Evolutionary conservation across 2,888 invertebrate genomes (phyloP), one percentile per base, ranked within the genome.

Genomic region (Adelphocoris suturalis): DNA sequence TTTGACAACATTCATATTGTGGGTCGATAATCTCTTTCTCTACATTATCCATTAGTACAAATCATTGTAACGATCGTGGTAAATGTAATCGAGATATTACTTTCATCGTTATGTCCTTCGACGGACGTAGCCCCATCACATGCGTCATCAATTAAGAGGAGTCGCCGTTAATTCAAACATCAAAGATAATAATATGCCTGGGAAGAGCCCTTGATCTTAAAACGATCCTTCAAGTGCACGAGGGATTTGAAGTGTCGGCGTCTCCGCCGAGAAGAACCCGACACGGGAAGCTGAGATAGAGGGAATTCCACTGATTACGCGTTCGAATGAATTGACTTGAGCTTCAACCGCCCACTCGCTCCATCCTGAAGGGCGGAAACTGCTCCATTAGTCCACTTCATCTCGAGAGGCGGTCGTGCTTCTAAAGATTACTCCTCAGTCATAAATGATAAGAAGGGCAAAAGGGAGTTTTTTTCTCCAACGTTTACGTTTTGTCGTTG

Each of bases 321-420:
- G 68, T 11, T 23, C 27, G 11, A 23, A 68, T 68, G 68, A 68
- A 68, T 23, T 68, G 68, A 68, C 68, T 61, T 52, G n/a, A 61
- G 61, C 2, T 61, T 61, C 61, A 61, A 61, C 68, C 23, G 23
- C 68, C 68, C 68, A 68, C 68, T 68, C 68, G 12, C 61, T 23
- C 23, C 23, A 23, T 68, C 68, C 68, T 68, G 68, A 68, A 23
- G 68, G 19, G 68, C 23, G 68, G 68, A 68, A 68, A 68, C 68
- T 27, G 68, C 23, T 68, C 68, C 68, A 68, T 68, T 68, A 68
- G 68, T 68, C 68, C 68, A 68, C 68, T 68, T 68, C 12, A 68
- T 27, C 23, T 7, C 2, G 13, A 23, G 68, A 68, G 68, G 2
- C 19, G 23, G 57, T 57, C 57, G 57, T 37, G 37, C 37, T 37